Evolutionary conservation across 2,797 vertebrate species (phyloP).

Genomic region (Cryptoprocta ferox): DNA sequence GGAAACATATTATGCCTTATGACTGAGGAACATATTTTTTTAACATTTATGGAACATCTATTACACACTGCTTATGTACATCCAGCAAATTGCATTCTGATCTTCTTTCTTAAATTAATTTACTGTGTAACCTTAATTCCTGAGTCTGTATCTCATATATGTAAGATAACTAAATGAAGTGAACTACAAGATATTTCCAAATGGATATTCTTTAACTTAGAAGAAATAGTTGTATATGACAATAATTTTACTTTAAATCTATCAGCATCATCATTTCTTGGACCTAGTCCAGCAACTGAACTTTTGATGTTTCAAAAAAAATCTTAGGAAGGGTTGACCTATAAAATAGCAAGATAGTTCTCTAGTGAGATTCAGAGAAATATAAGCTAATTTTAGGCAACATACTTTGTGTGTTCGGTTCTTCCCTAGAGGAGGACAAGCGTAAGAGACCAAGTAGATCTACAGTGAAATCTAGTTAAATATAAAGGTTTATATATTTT

Average conservation of each 20-base stretch:
- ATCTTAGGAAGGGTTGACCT: background rate
- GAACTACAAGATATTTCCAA: background rate
- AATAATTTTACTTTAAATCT: slow-evolving; percentile 39
- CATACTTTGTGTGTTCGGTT: background rate
- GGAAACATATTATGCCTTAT: background rate
- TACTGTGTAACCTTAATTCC: background rate
- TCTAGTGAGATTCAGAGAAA: background rate
- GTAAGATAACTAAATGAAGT: background rate
- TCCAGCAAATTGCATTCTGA: background rate
- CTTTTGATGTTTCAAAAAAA: background rate
- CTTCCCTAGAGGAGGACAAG: background rate
- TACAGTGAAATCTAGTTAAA: background rate
- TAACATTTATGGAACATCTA: background rate
- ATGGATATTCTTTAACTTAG: background rate
- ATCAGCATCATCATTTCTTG: background rate
- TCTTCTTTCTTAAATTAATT: background rate
- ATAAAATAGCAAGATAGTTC: background rate
- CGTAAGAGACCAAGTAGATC: background rate
- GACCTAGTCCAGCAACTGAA: background rate
- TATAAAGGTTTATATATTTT: background rate
- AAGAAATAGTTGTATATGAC: background rate
- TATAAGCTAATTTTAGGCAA: background rate
- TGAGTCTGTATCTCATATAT: background rate
- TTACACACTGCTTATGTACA: background rate
- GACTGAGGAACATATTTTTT: background rate